Percentiles rank a stretch among this genome's conserved stretches.
phyloP scores from a whole-genome alignment of 1,140 invertebrate species.

The Pararge aegeria region DNA sequence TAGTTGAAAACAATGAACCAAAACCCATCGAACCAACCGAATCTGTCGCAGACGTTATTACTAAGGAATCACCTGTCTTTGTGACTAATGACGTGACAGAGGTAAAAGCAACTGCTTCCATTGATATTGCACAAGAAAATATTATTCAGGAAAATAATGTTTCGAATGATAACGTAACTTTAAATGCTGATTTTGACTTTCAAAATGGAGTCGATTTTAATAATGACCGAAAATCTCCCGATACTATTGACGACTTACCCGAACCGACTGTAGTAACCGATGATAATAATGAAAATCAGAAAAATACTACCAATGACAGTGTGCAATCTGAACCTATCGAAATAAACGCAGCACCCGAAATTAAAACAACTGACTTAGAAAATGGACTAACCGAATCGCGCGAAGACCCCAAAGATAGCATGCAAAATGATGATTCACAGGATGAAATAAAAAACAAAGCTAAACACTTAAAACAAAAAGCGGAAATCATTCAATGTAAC shows the following conservation, averaged over 20 bases:
- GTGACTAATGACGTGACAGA: neutral
- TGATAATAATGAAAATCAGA: neutral
- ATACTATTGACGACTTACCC: constrained; percentile 4
- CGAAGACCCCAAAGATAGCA: neutral
- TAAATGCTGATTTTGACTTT: neutral
- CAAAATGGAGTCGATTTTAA: neutral
- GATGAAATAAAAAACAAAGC: neutral
- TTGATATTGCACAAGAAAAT: constrained; percentile 7
- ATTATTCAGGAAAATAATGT: constrained; percentile 10
- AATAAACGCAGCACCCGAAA: neutral
- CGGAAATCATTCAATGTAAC: constrained; percentile 14
- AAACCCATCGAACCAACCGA: constrained; percentile 10
- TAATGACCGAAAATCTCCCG: neutral
- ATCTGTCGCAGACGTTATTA: neutral
- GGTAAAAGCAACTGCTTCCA: constrained; percentile 7
- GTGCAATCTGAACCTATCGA: neutral
- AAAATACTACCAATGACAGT: neutral
- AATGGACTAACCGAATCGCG: neutral
- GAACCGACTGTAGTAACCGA: neutral
- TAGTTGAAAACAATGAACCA: constrained; percentile 8
- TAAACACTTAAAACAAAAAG: neutral
- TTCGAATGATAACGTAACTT: constrained; percentile 1
- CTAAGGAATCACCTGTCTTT: neutral
- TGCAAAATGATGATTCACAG: neutral
- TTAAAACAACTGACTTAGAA: neutral